Evolutionary conservation across 23 tunicate species (phyloP).

Genomic region (Ascidia mentula): DNA sequence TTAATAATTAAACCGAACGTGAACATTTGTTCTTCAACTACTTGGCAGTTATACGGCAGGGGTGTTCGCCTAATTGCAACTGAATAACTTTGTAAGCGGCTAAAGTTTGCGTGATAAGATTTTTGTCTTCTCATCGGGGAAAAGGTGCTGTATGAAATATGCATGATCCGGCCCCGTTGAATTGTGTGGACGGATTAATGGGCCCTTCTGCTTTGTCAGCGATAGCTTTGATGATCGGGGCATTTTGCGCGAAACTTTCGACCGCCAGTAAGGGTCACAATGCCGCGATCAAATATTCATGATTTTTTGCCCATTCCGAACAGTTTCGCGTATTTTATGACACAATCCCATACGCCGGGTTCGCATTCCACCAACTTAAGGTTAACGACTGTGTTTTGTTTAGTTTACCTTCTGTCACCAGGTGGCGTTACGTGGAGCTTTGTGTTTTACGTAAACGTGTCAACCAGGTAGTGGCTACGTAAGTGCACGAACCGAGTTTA

Average conservation of each 20-base stretch:
- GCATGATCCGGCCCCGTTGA: neutral
- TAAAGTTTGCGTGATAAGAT: neutral
- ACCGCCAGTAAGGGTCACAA: neutral
- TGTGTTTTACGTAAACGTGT: too few species aligned
- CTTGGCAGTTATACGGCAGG: too few species aligned
- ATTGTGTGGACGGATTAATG: neutral
- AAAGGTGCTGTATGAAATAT: neutral
- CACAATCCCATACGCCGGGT: neutral
- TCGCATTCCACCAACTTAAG: too few species aligned
- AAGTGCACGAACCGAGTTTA: too few species aligned
- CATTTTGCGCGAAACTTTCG: neutral
- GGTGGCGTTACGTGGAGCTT: too few species aligned
- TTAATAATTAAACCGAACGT: too few species aligned
- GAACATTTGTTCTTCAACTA: too few species aligned
- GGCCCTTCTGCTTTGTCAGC: neutral
- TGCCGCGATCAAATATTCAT: conserved; percentile 30
- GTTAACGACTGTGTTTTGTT: too few species aligned
- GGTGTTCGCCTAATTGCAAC: conserved; percentile 2
- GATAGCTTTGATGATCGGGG: neutral
- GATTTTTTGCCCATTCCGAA: conserved; percentile 13
- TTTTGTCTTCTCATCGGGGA: neutral
- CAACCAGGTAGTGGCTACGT: too few species aligned
- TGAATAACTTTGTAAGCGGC: conserved; percentile 4
- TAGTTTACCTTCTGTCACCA: too few species aligned
- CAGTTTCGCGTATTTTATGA: neutral